These are phyloP conservation scores for Cydia pomonella DNA, from an alignment of 1,140 invertebrate species.

Conservation along the genomic window DNA sequence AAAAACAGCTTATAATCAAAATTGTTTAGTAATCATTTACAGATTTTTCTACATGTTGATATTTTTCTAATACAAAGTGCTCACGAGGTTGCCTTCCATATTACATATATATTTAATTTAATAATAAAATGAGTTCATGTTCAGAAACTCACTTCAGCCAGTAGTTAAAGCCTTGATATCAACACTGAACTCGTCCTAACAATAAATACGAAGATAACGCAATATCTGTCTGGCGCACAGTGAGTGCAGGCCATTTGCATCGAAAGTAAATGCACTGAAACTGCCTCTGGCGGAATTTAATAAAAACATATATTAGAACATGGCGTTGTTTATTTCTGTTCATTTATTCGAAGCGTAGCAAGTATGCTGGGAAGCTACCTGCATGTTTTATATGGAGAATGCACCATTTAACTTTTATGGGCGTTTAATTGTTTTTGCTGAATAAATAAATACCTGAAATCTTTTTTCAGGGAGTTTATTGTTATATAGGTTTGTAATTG, in stretches of 20 bases:
- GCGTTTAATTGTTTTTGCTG: not conserved
- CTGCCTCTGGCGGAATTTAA: slow-evolving; percentile 73
- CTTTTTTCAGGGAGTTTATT: not conserved
- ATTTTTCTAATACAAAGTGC: not conserved
- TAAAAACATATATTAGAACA: slow-evolving; percentile 72
- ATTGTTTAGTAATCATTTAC: not conserved
- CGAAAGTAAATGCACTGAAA: slow-evolving; percentile 59
- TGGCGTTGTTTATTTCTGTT: slow-evolving; percentile 53
- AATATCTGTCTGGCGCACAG: slow-evolving; percentile 67
- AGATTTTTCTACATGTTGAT: not conserved
- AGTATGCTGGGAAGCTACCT: not conserved
- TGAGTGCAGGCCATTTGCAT: slow-evolving; percentile 53
- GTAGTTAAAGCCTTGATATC: slow-evolving; percentile 38
- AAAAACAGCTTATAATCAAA: not conserved
- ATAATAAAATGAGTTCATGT: no score
- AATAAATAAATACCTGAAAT: not conserved
- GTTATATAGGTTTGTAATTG: no score
- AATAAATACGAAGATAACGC: slow-evolving; percentile 68
- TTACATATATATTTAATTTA: not conserved
- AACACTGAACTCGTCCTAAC: slow-evolving; percentile 47
- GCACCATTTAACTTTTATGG: not conserved
- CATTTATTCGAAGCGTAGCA: slow-evolving; percentile 1
- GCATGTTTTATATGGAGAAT: slow-evolving; percentile 2
- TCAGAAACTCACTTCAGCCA: not conserved
- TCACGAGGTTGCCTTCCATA: not conserved